Evolutionary conservation across 2,888 invertebrate species (phyloP).

Genomic region (Acleris holmiana): DNA sequence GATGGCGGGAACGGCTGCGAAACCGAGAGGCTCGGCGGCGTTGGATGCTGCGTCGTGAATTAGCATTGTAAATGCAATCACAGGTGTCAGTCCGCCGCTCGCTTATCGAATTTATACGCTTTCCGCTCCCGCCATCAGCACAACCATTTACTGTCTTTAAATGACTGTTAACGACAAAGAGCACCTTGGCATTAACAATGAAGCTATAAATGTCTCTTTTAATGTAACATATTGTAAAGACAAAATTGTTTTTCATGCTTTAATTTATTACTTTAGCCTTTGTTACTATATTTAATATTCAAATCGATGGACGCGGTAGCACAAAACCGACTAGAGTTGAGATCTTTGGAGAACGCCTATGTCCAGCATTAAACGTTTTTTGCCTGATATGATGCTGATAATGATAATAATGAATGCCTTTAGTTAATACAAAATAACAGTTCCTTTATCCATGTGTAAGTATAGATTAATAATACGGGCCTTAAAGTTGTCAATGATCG

Average conservation of each 20-base stretch:
- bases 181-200: conserved; percentile 65
- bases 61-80: conserved; percentile 85
- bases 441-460: no score
- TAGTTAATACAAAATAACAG: no score
- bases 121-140: conserved; percentile 75
- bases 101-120: conserved; percentile 80
- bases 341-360: no score
- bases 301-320: no score
- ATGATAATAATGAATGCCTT: no score
- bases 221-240: conserved; percentile 39
- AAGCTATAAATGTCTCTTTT: conserved; percentile 57
- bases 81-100: conserved; percentile 80
- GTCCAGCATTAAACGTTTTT: no score
- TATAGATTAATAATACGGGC: no score
- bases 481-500: conserved; percentile 44
- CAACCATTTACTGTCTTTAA: conserved; percentile 78
- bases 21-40: conserved; percentile 54
- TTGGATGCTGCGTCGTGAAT: conserved; percentile 77
- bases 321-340: no score
- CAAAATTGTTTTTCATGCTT: conserved; percentile 28
- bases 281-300: no score
- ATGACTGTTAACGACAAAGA: conserved; percentile 56
- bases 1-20: conserved; percentile 41
- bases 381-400: no score
- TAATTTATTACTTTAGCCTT: no score